A percentile compares a stretch with the other conserved stretches of the same genome.
Conservation (phyloP, 2,888 invertebrate genomes). For the Callinectes sapidus region DNA sequence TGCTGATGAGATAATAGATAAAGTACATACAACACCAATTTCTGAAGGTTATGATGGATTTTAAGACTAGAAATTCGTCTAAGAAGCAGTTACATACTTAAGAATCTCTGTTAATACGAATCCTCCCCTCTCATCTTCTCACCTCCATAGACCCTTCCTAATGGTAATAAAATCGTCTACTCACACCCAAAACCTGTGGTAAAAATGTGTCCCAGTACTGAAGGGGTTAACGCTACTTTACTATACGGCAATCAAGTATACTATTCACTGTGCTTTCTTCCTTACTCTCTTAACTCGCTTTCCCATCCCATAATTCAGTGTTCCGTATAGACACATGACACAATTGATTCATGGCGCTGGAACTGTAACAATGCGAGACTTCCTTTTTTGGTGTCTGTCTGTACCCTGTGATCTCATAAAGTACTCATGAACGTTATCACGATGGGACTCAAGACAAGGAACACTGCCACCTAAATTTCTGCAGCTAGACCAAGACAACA, state of each 20-base stretch:
- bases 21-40: too few relatives aligned
- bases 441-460: background rate
- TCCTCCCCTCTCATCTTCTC: too few relatives aligned
- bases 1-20: too few relatives aligned
- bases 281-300: background rate
- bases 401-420: background rate
- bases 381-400: background rate
- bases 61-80: too few relatives aligned
- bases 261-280: background rate
- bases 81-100: too few relatives aligned
- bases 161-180: too few relatives aligned
- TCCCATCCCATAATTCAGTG: background rate
- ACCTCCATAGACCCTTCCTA: too few relatives aligned
- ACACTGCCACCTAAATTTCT: background rate
- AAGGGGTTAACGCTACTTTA: background rate
- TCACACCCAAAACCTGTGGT: too few relatives aligned
- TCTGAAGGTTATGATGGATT: too few relatives aligned
- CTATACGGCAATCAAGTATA: background rate
- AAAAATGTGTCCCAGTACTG: too few relatives aligned
- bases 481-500: background rate
- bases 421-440: background rate
- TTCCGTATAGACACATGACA: background rate
- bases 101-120: too few relatives aligned
- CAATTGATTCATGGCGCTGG: background rate
- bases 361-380: background rate